Base-by-base conservation (phyloP, 2,113 vertebrate species). In the Cynocephalus volans region DNA sequence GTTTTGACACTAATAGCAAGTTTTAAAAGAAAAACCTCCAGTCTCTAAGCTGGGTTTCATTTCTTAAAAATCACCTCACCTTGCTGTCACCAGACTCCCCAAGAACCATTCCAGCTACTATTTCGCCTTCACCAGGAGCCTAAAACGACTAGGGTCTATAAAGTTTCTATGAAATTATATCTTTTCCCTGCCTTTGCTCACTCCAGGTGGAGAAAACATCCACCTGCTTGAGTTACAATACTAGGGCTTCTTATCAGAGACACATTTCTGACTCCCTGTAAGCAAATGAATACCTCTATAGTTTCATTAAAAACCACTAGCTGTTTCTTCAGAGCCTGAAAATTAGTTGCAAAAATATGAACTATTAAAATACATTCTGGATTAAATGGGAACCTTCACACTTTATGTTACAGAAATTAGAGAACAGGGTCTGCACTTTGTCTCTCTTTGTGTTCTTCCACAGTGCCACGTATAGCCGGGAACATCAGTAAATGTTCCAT, bases 1-100 rank as follows among this genome's bases (percentile, higher is more conserved):
- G 97, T 98, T 98, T 98, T 98, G 98, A 98, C 98, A 98, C 96
- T 98, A 99, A 99, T 98, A 98, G 98, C 98, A 98, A 98, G 98
- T 98, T 98, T 98, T 97, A 96, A 97, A 97, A 97, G 76, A 76
- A 98, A 98, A 98, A 90, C 97, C 97, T 97, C 96, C 72, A 96
- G 92, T 97, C 98, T 98, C 96, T 96, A 97, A 98, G 98, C 98
- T 98, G 92, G 97, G 96, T 79, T 95, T 96, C 95, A 96, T 98
- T 98, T 90, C 96, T 97, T 67, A 94, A 97, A 93, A 95, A 93
- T 72, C 95, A 96, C 97, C 91, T 95, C 65, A 72, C 95, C 91
- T 97, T 0, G 0, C 95, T 98, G 96, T 98, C 97, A 98, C 90
- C 72, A 94, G 73, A 93, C 95, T 95, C 96, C 92, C 90, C 87